Evolutionary conservation across 2,888 invertebrate species (phyloP).

Genomic region (Polymixis lichenea): DNA sequence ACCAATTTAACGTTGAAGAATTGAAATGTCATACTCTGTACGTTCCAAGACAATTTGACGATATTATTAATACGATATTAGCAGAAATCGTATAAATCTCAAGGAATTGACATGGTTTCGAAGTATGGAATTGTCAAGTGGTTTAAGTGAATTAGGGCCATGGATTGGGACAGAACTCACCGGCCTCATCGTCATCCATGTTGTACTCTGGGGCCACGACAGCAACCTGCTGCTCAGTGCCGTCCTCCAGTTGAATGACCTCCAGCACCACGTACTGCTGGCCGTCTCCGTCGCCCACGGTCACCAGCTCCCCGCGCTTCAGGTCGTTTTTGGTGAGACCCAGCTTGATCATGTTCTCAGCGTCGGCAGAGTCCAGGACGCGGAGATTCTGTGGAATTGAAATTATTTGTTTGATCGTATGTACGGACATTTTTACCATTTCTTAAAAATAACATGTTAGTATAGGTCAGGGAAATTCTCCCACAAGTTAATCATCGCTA

Average conservation of each 20-base stretch:
- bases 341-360: conserved; percentile 75
- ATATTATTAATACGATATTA: too few species aligned
- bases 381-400: conserved; percentile 21
- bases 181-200: conserved; percentile 74
- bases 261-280: conserved; percentile 97
- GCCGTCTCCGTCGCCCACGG: conserved; percentile 88
- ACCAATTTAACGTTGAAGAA: too few species aligned
- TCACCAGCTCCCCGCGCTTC: conserved; percentile 80
- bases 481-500: neutral
- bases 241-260: conserved; percentile 95
- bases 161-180: conserved; percentile 50
- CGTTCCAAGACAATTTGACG: too few species aligned
- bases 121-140: too few species aligned
- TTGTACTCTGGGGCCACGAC: conserved; percentile 87
- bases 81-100: too few species aligned
- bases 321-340: conserved; percentile 73
- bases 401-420: neutral
- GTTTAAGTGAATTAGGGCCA: too few species aligned
- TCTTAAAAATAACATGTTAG: neutral
- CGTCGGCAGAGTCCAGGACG: conserved; percentile 65
- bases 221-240: conserved; percentile 90
- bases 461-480: neutral
- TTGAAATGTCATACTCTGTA: too few species aligned
- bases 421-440: neutral
- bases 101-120: too few species aligned